Percentiles rank a stretch among this genome's conserved stretches.
Conservation (phyloP, 1,140 invertebrate genomes). For the Oncopodura yosiiana region DNA sequence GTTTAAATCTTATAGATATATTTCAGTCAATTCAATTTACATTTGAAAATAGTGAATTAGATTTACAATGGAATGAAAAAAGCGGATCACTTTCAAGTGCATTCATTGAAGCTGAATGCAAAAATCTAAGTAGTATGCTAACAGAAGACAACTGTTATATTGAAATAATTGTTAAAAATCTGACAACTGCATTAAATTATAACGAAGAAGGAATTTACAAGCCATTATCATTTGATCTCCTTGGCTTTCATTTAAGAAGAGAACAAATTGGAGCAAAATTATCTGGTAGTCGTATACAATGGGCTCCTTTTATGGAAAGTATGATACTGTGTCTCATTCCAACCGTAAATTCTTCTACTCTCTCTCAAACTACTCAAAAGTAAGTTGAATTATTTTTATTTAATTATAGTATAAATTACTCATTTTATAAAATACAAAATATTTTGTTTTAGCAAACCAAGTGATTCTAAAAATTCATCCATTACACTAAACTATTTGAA, state of each 20-base stretch:
- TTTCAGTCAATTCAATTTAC: conserved; percentile 20
- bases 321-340: conserved; percentile 10
- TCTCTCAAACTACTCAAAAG: not conserved
- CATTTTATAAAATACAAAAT: not conserved
- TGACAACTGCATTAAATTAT: conserved; percentile 19
- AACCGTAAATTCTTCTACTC: too few species aligned
- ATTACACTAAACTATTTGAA: conserved; percentile 27
- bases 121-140: conserved; percentile 20
- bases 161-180: conserved; percentile 28
- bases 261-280: conserved; percentile 31
- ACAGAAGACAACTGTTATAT: conserved; percentile 20
- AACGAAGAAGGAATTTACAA: conserved; percentile 22
- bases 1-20: conserved; percentile 15
- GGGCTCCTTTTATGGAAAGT: conserved; percentile 26
- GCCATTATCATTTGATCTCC: conserved; percentile 23
- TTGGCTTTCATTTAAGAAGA: conserved; percentile 25
- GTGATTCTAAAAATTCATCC: not conserved
- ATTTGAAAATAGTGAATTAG: conserved; percentile 29
- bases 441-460: not conserved
- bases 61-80: conserved; percentile 28
- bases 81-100: conserved; percentile 19
- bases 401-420: not conserved
- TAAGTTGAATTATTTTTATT: not conserved
- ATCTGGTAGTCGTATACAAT: conserved; percentile 28
- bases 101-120: conserved; percentile 25